Conservation (phyloP, 2,888 invertebrate species). For the Mycalesis mineus region DNA sequence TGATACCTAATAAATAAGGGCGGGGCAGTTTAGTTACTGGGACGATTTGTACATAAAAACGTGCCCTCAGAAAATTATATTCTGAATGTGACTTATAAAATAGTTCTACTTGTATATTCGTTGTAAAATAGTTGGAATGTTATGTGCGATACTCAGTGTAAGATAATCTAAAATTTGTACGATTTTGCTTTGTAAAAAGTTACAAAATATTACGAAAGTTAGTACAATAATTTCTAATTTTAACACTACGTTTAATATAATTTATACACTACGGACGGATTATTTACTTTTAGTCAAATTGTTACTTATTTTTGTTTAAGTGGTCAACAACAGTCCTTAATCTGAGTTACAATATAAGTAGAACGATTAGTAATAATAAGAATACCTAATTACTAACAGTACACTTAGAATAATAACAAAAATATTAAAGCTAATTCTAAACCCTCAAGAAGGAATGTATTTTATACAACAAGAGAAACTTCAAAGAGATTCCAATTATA, state of each 20-base stretch:
- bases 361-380: background rate
- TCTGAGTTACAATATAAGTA: background rate
- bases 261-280: constrained; percentile 20
- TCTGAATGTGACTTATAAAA: background rate
- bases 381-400: background rate
- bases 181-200: background rate
- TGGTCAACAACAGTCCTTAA: background rate
- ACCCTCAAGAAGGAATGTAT: constrained; percentile 42
- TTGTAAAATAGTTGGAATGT: constrained; percentile 11
- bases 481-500: constrained; percentile 25
- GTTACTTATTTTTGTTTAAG: background rate
- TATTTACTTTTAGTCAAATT: constrained; percentile 5
- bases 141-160: background rate
- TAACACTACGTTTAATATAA: constrained; percentile 1
- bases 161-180: constrained; percentile 8
- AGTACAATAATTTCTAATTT: background rate
- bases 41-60: background rate
- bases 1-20: constrained; percentile 31
- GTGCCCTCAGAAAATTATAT: background rate
- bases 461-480: constrained; percentile 43
- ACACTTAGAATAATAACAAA: constrained; percentile 15
- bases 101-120: background rate
- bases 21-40: constrained; percentile 13
- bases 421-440: constrained; percentile 27
- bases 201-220: constrained; percentile 10